Base-by-base conservation (phyloP, 2,888 invertebrate genomes). In the Cyclophora punctaria region DNA sequence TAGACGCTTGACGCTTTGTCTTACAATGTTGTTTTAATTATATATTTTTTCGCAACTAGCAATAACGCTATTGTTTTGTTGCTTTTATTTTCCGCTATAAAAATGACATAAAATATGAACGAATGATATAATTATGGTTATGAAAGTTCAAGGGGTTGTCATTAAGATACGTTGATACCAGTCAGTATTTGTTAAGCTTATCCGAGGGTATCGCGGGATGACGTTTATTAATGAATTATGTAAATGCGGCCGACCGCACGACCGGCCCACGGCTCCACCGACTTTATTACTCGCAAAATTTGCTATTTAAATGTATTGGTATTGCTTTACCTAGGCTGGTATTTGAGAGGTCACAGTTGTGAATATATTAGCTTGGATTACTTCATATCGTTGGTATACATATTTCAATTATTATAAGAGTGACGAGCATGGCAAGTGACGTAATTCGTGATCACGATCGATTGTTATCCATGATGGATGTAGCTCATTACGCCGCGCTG, bases 191-290 rank as follows among this genome's bases (percentile, higher is more conserved):
- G 78, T 80, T 77, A 70, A 69, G 71, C 75, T 80, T 81, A 83
- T 82, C 82, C 67, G 80, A 73, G 73, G 75, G 73, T 79, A 83
- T 83, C 82, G 75, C 71, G 57, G 62, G 65, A 60, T 67, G 83
- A 82, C 82, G 71, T 78, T 73, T 83, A 83, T 80, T 80, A 83
- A 84, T 83, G 82, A 80, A 82, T 80, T 83, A 83, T 84, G 83
- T 75, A 80, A 83, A 84, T 84, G 67, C 57, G 66, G 47, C 62
- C 64, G 71, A 65, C 65, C 75, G 71, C 37, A 37, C 37, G 37
- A 37, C 37, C 58, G 64, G 68, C 69, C 64, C 63, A 62, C 67
- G 65, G 60, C 64, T 71, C 66, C 66, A 69, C 72, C 67, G 66
- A 72, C 73, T 78, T 75, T 73, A 80, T 77, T 74, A 78, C 73